Conservation (phyloP, 1,140 invertebrate species). For the Venturia canescens region DNA sequence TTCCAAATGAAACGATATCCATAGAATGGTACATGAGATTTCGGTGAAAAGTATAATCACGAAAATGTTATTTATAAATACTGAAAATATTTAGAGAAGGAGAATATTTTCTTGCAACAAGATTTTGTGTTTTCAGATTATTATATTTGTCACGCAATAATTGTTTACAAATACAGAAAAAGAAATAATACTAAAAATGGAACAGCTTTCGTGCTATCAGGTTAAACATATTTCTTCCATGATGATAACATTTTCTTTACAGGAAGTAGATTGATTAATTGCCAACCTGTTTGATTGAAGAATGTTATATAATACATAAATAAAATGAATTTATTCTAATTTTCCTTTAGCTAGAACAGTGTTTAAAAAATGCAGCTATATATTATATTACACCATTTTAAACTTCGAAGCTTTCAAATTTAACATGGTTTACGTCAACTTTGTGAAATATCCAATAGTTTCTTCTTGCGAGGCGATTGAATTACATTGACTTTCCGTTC, state of each 20-base stretch:
- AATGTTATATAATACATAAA: too few relatives aligned
- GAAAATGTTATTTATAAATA: too few relatives aligned
- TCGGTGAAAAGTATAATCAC: too few relatives aligned
- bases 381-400: conserved; percentile 3
- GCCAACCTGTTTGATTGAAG: too few relatives aligned
- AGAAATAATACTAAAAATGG: neutral
- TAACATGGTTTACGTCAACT: conserved; percentile 75
- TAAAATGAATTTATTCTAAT: neutral
- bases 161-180: neutral
- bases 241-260: neutral
- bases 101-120: neutral
- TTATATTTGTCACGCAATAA: neutral
- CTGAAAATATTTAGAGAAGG: too few relatives aligned
- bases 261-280: neutral
- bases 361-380: conserved; percentile 8
- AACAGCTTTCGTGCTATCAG: neutral
- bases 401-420: conserved; percentile 78
- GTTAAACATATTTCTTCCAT: neutral
- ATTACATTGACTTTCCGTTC: conserved; percentile 73
- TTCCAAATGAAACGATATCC: too few relatives aligned
- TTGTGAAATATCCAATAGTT: conserved; percentile 72
- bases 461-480: conserved; percentile 68
- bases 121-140: neutral
- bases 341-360: neutral
- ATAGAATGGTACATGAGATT: too few relatives aligned